Evolutionary conservation across 2,888 invertebrate species (phyloP).

Genomic region (Epistrophe grossulariae): DNA sequence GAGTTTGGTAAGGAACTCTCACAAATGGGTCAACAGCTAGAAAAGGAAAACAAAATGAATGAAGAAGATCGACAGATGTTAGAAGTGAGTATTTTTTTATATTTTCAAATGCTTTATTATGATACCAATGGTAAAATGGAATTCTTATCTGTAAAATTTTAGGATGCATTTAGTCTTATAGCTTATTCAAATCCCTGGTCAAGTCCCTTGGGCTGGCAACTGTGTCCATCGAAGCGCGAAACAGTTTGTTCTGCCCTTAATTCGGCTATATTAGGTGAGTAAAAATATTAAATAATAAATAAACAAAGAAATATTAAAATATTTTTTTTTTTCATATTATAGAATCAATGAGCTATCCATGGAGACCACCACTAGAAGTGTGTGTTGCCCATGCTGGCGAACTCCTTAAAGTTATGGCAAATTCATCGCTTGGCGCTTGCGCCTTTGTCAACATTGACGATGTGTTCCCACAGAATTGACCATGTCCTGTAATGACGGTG

Average conservation of each 20-base stretch:
- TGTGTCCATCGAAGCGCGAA: slow-evolving; percentile 97
- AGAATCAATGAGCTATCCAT: slow-evolving; percentile 96
- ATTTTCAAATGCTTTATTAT: not conserved
- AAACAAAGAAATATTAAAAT: not conserved
- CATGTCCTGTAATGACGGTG: slow-evolving; percentile 81
- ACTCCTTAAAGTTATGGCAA: slow-evolving; percentile 95
- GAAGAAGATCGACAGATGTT: slow-evolving; percentile 94
- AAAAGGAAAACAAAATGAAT: slow-evolving; percentile 92
- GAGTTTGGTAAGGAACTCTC: slow-evolving; percentile 97
- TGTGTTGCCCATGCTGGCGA: slow-evolving; percentile 95
- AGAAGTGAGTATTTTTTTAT: slow-evolving; percentile 86
- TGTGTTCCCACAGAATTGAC: slow-evolving; percentile 86
- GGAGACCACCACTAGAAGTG: slow-evolving; percentile 96
- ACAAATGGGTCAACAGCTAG: slow-evolving; percentile 93
- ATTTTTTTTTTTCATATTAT: slow-evolving; percentile 75
- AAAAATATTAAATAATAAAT: not conserved
- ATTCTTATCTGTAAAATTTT: slow-evolving; percentile 77
- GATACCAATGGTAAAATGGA: not conserved
- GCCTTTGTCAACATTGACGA: slow-evolving; percentile 97
- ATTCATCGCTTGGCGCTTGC: slow-evolving; percentile 95
- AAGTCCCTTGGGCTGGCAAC: slow-evolving; percentile 97
- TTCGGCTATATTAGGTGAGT: slow-evolving; percentile 97
- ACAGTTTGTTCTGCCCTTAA: slow-evolving; percentile 97
- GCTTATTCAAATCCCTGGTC: slow-evolving; percentile 99
- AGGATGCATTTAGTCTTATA: slow-evolving; percentile 98